These are phyloP conservation scores for Gnathonemus longibarbis DNA, from an alignment of 2,113 vertebrate genomes.

Conservation along the genomic window DNA sequence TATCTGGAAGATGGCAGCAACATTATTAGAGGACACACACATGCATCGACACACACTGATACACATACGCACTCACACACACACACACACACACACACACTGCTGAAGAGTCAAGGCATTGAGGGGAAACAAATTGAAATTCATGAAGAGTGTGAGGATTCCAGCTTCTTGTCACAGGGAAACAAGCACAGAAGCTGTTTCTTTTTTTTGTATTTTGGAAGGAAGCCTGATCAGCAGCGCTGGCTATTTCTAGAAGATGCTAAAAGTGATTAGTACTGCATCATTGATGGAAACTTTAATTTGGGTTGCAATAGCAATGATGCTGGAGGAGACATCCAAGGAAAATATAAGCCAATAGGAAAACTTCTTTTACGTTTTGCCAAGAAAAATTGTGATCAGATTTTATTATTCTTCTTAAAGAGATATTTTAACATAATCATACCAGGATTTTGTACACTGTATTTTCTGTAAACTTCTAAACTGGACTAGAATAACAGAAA, in stretches of 20 bases:
- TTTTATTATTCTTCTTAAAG: not conserved
- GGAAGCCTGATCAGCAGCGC: not conserved
- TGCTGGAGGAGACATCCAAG: not conserved
- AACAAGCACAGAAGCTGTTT: not conserved
- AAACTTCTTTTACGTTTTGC: not conserved
- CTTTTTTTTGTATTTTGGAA: not conserved
- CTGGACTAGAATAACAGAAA: not conserved
- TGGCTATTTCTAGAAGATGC: not conserved
- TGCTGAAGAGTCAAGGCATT: not conserved
- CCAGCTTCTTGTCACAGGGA: not conserved
- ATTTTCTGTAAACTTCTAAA: not conserved
- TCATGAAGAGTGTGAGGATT: not conserved
- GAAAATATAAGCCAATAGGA: not conserved
- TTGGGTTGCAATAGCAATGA: not conserved
- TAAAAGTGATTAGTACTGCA: not conserved
- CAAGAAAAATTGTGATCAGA: not conserved
- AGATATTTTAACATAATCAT: not conserved
- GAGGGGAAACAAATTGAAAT: not conserved
- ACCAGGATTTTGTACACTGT: not conserved
- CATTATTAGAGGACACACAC: not conserved
- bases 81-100: not conserved
- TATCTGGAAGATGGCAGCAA: not conserved
- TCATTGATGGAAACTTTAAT: not conserved
- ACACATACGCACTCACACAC: not conserved
- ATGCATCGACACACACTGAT: not conserved